These are phyloP conservation scores for Leptarthrus brevirostris DNA, from an alignment of 2,888 invertebrate genomes.

Conservation along the genomic window DNA sequence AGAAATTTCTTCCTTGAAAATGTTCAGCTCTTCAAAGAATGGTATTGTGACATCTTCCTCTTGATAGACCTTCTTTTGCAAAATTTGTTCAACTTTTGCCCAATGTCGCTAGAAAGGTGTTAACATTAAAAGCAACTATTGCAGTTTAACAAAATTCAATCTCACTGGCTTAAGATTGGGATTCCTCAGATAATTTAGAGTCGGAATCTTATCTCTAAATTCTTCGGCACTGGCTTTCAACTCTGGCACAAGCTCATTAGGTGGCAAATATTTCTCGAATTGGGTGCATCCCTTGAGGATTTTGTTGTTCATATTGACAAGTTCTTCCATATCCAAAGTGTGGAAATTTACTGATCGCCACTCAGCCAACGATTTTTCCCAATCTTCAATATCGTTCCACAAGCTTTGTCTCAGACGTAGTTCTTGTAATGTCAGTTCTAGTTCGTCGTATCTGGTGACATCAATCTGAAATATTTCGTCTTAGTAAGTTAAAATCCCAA, in stretches of 20 bases:
- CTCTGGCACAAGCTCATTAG: constrained; percentile 81
- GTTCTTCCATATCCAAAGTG: constrained; percentile 77
- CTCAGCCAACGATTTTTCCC: constrained; percentile 74
- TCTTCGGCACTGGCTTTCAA: constrained; percentile 82
- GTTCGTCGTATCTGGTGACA: constrained; percentile 81
- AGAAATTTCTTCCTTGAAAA: constrained; percentile 74
- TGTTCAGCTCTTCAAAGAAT: constrained; percentile 77
- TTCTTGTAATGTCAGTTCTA: constrained; percentile 83
- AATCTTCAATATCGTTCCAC: constrained; percentile 82
- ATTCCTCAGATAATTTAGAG: constrained; percentile 83
- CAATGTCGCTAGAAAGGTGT: constrained; percentile 75
- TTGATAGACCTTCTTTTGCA: constrained; percentile 79
- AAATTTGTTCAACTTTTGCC: constrained; percentile 80
- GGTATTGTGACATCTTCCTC: constrained; percentile 76
- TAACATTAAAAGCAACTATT: neutral
- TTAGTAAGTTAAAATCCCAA: constrained; percentile 21
- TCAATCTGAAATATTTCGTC: constrained; percentile 72
- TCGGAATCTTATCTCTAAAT: constrained; percentile 84
- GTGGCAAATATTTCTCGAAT: constrained; percentile 85
- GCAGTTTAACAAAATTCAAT: too few relatives aligned
- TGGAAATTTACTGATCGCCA: constrained; percentile 71
- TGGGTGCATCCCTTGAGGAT: constrained; percentile 79
- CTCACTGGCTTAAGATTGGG: constrained; percentile 75
- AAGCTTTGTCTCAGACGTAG: constrained; percentile 82
- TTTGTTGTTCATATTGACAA: constrained; percentile 74